Conservation (phyloP, 2,888 invertebrate species). For the Dynastes tityus region DNA sequence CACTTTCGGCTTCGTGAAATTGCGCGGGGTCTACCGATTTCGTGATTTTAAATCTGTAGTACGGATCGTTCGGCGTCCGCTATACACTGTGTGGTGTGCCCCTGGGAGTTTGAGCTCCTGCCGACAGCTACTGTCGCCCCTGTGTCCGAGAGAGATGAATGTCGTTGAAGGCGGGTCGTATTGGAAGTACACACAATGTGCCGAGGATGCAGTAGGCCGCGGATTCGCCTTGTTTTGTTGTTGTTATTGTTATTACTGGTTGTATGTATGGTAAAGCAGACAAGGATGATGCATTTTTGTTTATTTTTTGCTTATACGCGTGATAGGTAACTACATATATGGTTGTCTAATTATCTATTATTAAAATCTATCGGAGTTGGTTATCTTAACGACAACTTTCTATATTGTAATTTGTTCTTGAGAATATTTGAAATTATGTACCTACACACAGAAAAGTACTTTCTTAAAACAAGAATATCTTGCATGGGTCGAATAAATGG, state of each 20-base stretch:
- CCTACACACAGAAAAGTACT: too few relatives aligned
- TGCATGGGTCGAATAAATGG: too few relatives aligned
- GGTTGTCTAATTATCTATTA: too few relatives aligned
- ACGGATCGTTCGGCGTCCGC: slow-evolving; percentile 11
- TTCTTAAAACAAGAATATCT: too few relatives aligned
- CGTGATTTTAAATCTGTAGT: slow-evolving; percentile 32
- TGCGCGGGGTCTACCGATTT: slow-evolving; percentile 13
- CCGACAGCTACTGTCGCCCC: slow-evolving; percentile 30
- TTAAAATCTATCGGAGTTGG: too few relatives aligned
- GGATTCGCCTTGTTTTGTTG: slow-evolving; percentile 32
- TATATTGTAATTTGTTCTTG: too few relatives aligned
- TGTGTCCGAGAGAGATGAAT: slow-evolving; percentile 26
- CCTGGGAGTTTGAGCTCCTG: slow-evolving; percentile 30
- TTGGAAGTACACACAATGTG: slow-evolving; percentile 11
- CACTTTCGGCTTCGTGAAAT: slow-evolving; percentile 3
- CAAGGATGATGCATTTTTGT: too few relatives aligned
- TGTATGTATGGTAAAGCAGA: neutral
- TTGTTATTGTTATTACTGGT: slow-evolving; percentile 5
- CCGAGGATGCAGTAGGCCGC: slow-evolving; percentile 5
- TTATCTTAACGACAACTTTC: too few relatives aligned
- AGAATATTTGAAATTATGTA: too few relatives aligned
- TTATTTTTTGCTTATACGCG: too few relatives aligned
- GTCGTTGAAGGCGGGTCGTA: slow-evolving; percentile 27
- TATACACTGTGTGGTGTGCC: slow-evolving; percentile 18
- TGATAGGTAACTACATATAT: too few relatives aligned